Evolutionary conservation across 2,888 invertebrate genomes (phyloP).

Genomic region (Dichetophora obliterata): DNA sequence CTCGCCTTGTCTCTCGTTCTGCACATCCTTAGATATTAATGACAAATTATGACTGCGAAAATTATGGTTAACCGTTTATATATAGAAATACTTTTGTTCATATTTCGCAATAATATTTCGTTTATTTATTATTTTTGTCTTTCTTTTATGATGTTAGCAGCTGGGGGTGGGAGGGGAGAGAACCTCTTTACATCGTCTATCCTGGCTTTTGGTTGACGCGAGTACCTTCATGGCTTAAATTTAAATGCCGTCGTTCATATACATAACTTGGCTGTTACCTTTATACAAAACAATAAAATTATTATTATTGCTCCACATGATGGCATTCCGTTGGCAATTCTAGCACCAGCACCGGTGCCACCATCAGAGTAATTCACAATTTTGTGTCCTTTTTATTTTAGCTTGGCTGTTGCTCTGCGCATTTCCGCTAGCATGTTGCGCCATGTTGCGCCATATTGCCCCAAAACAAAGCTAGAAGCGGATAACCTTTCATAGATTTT

Average conservation of each 20-base stretch:
- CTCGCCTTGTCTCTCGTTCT: neutral
- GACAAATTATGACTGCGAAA: conserved; percentile 68
- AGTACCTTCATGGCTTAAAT: conserved; percentile 3
- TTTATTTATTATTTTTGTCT: neutral
- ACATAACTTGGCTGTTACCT: conserved; percentile 33
- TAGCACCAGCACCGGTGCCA: neutral
- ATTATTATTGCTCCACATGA: conserved; percentile 66
- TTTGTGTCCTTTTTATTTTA: neutral
- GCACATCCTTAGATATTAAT: conserved; percentile 61
- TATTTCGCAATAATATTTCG: conserved; percentile 27
- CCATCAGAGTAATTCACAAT: no score
- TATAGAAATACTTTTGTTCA: conserved; percentile 40
- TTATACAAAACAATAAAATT: conserved; percentile 62
- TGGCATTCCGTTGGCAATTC: conserved; percentile 54
- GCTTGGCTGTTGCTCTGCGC: neutral
- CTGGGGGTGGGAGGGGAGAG: no score
- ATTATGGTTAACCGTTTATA: conserved; percentile 59
- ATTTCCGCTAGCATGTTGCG: neutral
- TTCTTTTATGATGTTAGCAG: neutral
- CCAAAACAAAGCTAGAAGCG: neutral
- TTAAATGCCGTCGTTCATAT: conserved; percentile 15
- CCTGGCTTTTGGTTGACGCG: neutral
- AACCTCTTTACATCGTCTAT: neutral
- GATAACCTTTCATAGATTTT: neutral
- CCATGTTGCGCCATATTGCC: no score